Evolutionary conservation across 2,797 vertebrate genomes (phyloP).

Genomic region (Spondyliosoma cantharus): DNA sequence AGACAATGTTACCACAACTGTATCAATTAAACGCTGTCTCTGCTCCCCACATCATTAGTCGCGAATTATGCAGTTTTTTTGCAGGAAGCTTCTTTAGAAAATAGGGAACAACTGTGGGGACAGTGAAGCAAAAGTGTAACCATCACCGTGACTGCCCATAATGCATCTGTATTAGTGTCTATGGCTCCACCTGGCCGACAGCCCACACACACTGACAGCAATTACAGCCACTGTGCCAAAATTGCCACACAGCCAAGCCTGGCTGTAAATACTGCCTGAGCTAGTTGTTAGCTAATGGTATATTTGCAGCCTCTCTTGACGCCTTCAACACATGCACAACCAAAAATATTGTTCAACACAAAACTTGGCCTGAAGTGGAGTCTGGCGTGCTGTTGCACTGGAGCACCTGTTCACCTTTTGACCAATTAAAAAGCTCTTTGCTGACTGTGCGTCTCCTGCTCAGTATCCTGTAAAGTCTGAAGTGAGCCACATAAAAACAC

Average conservation of each 20-base stretch:
- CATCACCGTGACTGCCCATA: not conserved
- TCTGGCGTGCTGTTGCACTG: slow-evolving; percentile 49
- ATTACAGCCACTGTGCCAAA: not conserved
- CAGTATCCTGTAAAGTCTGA: slow-evolving; percentile 42
- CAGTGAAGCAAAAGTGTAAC: too few relatives aligned
- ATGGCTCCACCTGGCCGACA: not conserved
- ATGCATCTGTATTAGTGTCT: not conserved
- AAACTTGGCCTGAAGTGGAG: slow-evolving; percentile 45
- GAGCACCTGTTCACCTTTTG: slow-evolving; percentile 80
- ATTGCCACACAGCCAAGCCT: not conserved
- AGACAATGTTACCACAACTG: not conserved
- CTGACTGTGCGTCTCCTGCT: slow-evolving; percentile 39
- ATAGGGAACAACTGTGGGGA: too few relatives aligned
- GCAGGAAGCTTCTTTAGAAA: not conserved
- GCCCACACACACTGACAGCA: slow-evolving; percentile 2
- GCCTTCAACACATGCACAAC: slow-evolving; percentile 5
- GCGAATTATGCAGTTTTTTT: not conserved
- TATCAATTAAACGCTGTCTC: not conserved
- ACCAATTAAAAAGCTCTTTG: slow-evolving; percentile 49
- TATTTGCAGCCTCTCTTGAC: slow-evolving; percentile 31
- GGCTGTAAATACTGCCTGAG: slow-evolving; percentile 11
- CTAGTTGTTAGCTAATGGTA: slow-evolving; percentile 4
- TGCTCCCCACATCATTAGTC: not conserved
- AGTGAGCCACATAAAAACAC: slow-evolving; percentile 37
- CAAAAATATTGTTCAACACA: slow-evolving; percentile 3